phyloP scores from a whole-genome alignment of 2,888 invertebrate species.

The Metallyticus violacea region DNA sequence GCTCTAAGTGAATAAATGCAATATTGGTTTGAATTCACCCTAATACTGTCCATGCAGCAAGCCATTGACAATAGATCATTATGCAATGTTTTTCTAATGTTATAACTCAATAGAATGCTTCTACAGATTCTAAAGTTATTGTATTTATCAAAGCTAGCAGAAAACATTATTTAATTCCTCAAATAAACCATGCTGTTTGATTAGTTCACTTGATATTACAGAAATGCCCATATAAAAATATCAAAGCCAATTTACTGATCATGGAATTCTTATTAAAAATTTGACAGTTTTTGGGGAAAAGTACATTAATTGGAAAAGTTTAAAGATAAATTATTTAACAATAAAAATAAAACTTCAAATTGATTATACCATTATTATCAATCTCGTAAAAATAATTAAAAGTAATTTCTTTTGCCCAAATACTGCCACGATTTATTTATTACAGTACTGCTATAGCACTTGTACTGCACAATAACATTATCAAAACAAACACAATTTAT shows the following conservation, averaged over 20 bases:
- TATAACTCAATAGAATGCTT: not conserved
- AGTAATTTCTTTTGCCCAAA: not conserved
- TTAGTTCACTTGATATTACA: not conserved
- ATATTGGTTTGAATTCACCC: not conserved
- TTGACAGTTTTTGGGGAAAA: not conserved
- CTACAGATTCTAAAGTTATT: not conserved
- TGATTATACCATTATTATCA: not conserved
- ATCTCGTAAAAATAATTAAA: not conserved
- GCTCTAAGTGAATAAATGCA: not conserved
- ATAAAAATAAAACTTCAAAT: too few relatives aligned
- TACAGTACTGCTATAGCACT: not conserved
- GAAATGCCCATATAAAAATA: not conserved
- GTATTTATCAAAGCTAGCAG: too few relatives aligned
- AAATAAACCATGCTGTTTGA: not conserved
- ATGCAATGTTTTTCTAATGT: not conserved
- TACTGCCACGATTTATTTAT: not conserved
- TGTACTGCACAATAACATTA: not conserved
- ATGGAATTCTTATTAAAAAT: not conserved
- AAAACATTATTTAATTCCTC: not conserved
- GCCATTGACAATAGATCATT: not conserved
- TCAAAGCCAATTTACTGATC: not conserved
- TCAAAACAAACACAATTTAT: not conserved
- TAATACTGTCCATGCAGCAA: not conserved
- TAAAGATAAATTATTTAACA: too few relatives aligned
- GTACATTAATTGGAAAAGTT: not conserved